Percentiles rank a stretch among this genome's conserved stretches.
These are phyloP conservation scores for Neuroterus valhalla DNA, from an alignment of 1,140 invertebrate species.

Conservation along the genomic window DNA sequence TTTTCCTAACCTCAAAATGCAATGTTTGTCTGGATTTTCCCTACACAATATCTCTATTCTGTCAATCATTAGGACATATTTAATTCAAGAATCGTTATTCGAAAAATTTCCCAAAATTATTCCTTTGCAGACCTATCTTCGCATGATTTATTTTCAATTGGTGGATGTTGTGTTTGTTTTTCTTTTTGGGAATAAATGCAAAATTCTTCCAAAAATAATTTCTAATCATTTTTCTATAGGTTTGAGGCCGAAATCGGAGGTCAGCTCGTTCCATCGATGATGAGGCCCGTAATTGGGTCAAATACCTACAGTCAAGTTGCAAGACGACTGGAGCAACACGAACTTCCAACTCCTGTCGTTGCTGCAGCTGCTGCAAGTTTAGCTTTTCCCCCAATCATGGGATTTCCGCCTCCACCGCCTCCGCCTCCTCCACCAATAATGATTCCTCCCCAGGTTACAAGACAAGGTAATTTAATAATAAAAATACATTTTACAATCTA, in stretches of 20 bases:
- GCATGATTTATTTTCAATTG: constrained; percentile 34
- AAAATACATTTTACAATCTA: constrained; percentile 32
- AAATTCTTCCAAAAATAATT: constrained; percentile 33
- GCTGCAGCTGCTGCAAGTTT: constrained; percentile 66
- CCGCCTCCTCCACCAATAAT: constrained; percentile 78
- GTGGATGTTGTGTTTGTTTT: constrained; percentile 41
- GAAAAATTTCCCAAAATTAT: too few relatives aligned
- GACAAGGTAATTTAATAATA: constrained; percentile 60
- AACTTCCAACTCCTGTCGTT: constrained; percentile 67
- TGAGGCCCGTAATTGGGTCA: constrained; percentile 79
- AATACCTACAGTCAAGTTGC: constrained; percentile 82
- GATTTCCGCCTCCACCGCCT: constrained; percentile 75
- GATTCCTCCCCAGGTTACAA: constrained; percentile 78
- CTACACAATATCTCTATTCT: not conserved
- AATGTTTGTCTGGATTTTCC: constrained; percentile 15
- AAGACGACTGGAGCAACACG: constrained; percentile 78
- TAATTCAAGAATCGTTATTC: too few relatives aligned
- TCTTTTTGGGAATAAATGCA: not conserved
- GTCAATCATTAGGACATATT: not conserved
- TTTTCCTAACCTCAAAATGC: constrained; percentile 44
- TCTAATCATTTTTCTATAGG: constrained; percentile 68
- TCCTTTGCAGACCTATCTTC: not conserved
- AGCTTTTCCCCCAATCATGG: constrained; percentile 64
- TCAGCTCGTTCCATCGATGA: constrained; percentile 75
- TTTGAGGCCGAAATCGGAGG: constrained; percentile 92